Evolutionary conservation across 2,888 invertebrate genomes (phyloP).

Genomic region (Tachina fera): DNA sequence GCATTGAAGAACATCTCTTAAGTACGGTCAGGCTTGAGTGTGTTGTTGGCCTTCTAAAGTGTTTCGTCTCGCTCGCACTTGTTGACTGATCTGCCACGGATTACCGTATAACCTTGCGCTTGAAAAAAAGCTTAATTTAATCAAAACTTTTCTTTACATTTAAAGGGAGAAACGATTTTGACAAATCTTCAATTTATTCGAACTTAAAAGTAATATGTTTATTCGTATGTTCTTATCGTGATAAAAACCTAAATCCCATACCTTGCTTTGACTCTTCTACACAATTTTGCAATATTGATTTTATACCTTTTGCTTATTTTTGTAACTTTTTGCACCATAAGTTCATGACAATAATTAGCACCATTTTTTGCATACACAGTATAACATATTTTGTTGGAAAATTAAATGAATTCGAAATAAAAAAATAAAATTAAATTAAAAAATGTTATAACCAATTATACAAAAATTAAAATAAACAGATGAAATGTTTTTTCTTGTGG

Average conservation of each 20-base stretch:
- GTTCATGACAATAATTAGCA: background rate
- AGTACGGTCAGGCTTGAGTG: too few species aligned
- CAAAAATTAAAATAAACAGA: background rate
- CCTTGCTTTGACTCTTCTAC: slow-evolving; percentile 6
- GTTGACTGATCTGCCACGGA: too few species aligned
- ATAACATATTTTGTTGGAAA: background rate
- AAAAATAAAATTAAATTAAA: background rate
- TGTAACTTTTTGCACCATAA: slow-evolving; percentile 9
- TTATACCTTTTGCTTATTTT: slow-evolving; percentile 15
- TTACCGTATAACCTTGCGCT: too few species aligned
- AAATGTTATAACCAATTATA: background rate
- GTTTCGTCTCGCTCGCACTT: too few species aligned
- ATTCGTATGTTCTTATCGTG: background rate
- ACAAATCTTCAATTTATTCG: background rate
- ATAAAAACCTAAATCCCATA: background rate
- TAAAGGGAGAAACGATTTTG: slow-evolving; percentile 28
- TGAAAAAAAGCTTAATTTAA: too few species aligned
- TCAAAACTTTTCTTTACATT: too few species aligned
- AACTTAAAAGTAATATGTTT: background rate
- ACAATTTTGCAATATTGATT: background rate
- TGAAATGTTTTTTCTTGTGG: background rate
- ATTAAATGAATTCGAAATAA: background rate
- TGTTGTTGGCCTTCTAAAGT: too few species aligned
- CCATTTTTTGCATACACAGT: background rate
- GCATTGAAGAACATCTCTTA: too few species aligned